A percentile compares a stretch with the other conserved stretches of the same genome.
These are phyloP conservation scores for Channa argus DNA, from an alignment of 2,113 vertebrate species.

Conservation along the genomic window DNA sequence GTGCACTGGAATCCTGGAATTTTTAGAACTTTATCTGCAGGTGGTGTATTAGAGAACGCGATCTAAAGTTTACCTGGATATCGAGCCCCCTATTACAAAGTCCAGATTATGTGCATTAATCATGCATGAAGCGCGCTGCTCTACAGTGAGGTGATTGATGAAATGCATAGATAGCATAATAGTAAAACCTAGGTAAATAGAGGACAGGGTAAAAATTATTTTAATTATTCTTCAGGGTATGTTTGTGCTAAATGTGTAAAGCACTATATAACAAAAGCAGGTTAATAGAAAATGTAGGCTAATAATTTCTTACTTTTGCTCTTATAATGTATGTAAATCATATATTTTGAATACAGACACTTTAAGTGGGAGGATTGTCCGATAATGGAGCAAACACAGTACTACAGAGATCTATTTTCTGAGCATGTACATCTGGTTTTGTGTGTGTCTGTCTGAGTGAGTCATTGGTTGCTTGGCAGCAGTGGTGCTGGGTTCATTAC, in stretches of 20 bases:
- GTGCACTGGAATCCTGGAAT: too few relatives aligned
- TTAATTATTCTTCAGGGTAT: neutral
- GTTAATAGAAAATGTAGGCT: neutral
- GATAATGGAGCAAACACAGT: conserved; percentile 31
- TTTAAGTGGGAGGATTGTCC: conserved; percentile 39
- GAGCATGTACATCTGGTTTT: conserved; percentile 42
- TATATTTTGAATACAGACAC: conserved; percentile 43
- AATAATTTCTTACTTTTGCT: conserved; percentile 21
- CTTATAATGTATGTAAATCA: conserved; percentile 1
- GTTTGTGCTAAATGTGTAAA: conserved; percentile 4
- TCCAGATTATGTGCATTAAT: too few relatives aligned
- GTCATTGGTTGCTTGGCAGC: conserved; percentile 78
- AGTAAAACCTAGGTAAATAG: neutral
- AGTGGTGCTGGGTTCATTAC: conserved; percentile 77
- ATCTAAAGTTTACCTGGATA: too few relatives aligned
- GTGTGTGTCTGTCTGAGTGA: conserved; percentile 25
- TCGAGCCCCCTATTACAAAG: too few relatives aligned
- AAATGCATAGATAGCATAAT: neutral
- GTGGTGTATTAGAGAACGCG: too few relatives aligned
- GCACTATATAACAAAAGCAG: conserved; percentile 17
- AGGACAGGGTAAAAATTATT: neutral
- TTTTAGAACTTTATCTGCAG: too few relatives aligned
- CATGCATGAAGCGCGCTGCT: neutral
- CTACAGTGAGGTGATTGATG: neutral
- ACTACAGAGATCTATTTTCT: conserved; percentile 47